Percentiles rank a stretch among this genome's conserved stretches.
Evolutionary conservation across 2,113 vertebrate genomes (phyloP).

Genomic region (Taxidea taxus): DNA sequence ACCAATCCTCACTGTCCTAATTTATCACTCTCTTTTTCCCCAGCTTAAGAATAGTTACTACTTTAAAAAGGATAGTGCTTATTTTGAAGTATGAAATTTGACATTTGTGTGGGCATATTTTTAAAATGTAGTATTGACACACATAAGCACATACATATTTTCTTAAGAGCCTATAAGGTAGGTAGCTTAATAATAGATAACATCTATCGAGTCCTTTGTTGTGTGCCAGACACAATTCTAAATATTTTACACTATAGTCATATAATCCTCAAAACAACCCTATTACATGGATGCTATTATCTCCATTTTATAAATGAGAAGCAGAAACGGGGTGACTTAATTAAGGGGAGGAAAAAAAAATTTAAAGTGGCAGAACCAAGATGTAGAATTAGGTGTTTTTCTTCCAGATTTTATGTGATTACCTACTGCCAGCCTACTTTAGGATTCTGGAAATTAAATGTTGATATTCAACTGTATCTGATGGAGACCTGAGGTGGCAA

Average conservation of each 20-base stretch:
- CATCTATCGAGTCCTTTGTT: not conserved
- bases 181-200: not conserved
- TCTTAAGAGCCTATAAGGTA: not conserved
- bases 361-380: not conserved
- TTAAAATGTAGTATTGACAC: not conserved
- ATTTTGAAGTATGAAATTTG: not conserved
- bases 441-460: not conserved
- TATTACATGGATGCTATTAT: not conserved
- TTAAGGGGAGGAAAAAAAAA: not conserved
- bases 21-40: not conserved
- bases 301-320: not conserved
- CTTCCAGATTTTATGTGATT: not conserved
- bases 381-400: not conserved
- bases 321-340: not conserved
- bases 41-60: not conserved
- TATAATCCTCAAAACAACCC: not conserved
- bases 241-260: not conserved
- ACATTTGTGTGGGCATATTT: not conserved
- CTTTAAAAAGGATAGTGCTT: not conserved
- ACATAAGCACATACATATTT: not conserved
- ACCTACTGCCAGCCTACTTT: not conserved
- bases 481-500: not conserved
- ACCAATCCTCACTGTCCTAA: not conserved
- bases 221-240: not conserved
- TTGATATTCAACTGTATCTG: not conserved